Evolutionary conservation across 2,113 vertebrate genomes (phyloP).

Genomic region (Sapayoa aenigma): DNA sequence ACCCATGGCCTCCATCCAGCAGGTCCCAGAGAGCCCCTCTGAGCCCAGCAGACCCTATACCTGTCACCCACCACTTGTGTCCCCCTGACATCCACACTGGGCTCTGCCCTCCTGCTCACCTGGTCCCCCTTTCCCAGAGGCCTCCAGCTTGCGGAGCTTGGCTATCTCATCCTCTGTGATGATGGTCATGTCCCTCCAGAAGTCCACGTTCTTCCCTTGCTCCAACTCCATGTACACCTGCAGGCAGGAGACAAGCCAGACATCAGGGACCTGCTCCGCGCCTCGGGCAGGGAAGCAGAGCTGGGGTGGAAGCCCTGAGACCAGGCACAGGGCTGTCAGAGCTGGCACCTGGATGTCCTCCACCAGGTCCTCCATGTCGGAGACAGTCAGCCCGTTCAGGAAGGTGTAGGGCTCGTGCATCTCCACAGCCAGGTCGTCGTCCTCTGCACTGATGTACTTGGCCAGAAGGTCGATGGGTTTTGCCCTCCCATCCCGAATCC

Average conservation of each 20-base stretch:
- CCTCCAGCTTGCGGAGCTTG: constrained; percentile 93
- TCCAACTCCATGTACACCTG: constrained; percentile 99
- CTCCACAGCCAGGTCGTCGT: constrained; percentile 93
- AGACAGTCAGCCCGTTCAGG: constrained; percentile 90
- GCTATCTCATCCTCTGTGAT: constrained; percentile 96
- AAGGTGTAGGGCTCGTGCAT: constrained; percentile 98
- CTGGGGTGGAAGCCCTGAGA: neutral
- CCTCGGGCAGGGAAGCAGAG: neutral
- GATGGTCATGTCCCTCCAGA: constrained; percentile 98
- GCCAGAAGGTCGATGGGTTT: constrained; percentile 96
- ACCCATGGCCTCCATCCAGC: neutral
- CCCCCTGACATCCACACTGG: too few relatives aligned
- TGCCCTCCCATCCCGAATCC: constrained; percentile 90
- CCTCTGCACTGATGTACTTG: constrained; percentile 96
- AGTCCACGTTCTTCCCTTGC: constrained; percentile 95
- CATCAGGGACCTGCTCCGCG: neutral
- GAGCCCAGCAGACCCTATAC: fast-evolving
- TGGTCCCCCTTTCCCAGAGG: constrained; percentile 93
- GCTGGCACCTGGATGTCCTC: constrained; percentile 92
- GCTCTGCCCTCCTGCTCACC: constrained; percentile 65
- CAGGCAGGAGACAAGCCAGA: neutral
- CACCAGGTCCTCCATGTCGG: constrained; percentile 95
- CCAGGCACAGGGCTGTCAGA: neutral
- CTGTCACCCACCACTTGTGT: neutral
- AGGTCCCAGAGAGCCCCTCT: neutral